Percentiles rank a stretch among this genome's conserved stretches.
Conservation (phyloP, 1,140 invertebrate species). For the Aporrectodea caliginosa region DNA sequence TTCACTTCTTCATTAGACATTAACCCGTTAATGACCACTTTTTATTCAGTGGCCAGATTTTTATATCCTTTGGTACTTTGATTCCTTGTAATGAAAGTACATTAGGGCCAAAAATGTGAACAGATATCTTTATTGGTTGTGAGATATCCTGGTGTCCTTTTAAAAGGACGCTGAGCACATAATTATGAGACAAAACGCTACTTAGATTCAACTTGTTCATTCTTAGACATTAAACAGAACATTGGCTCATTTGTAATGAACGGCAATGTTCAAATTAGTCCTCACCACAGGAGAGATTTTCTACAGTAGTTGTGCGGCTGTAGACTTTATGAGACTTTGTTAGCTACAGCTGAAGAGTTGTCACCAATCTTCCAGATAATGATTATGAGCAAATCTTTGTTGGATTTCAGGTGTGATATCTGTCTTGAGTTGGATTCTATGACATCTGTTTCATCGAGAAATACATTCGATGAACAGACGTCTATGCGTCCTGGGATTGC, state of each 20-base stretch:
- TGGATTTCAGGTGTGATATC: not conserved
- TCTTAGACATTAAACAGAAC: not conserved
- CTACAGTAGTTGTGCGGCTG: too few species aligned
- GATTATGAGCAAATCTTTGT: not conserved
- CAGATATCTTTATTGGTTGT: not conserved
- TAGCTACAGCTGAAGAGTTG: not conserved
- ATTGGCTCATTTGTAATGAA: not conserved
- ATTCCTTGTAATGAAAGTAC: not conserved
- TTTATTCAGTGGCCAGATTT: not conserved
- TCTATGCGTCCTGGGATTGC: slow-evolving; percentile 13
- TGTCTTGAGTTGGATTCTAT: not conserved
- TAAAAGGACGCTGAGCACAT: not conserved
- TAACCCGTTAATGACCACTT: not conserved
- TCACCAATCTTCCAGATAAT: not conserved
- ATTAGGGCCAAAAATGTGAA: too few species aligned
- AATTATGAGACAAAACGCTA: too few species aligned
- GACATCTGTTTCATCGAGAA: not conserved
- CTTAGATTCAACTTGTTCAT: too few species aligned
- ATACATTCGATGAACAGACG: not conserved
- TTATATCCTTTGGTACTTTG: not conserved
- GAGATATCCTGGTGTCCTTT: not conserved
- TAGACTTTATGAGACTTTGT: too few species aligned
- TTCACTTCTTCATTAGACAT: not conserved
- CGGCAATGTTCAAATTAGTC: too few species aligned
- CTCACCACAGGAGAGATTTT: too few species aligned